A percentile compares a stretch with the other conserved stretches of the same genome.
Evolutionary conservation across 2,797 vertebrate genomes (phyloP).

Genomic region (Sebastes minor): DNA sequence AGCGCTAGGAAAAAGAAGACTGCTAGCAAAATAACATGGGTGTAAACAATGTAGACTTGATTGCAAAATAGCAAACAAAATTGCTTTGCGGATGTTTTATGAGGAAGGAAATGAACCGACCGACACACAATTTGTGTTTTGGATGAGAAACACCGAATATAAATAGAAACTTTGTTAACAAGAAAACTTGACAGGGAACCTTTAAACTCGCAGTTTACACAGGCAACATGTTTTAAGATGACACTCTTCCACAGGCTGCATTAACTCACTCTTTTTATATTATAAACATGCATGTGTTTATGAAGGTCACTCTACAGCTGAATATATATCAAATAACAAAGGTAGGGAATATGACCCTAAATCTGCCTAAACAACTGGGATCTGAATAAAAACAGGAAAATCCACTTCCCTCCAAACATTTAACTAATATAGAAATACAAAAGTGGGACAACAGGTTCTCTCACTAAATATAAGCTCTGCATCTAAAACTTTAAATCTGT

Average conservation of each 20-base stretch:
- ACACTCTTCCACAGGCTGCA: background rate
- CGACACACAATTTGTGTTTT: background rate
- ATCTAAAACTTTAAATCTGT: background rate
- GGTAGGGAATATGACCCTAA: background rate
- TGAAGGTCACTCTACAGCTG: background rate
- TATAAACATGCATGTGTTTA: background rate
- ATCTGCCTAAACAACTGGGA: background rate
- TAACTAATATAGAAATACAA: background rate
- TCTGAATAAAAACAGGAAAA: background rate
- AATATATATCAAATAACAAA: background rate
- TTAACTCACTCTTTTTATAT: background rate
- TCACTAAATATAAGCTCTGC: constrained; percentile 12
- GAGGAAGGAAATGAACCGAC: background rate
- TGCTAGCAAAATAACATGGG: background rate
- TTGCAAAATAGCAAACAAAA: background rate
- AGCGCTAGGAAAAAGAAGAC: background rate
- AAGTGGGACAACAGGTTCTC: constrained; percentile 10
- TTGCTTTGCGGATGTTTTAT: background rate
- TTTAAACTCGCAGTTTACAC: background rate
- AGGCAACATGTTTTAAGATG: background rate
- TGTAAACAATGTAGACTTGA: background rate
- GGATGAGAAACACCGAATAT: background rate
- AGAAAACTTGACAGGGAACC: background rate
- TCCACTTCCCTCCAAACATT: background rate
- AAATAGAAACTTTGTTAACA: background rate